Percentiles rank a stretch among this genome's conserved stretches.
Evolutionary conservation across 2,797 vertebrate genomes (phyloP).

Genomic region (Chromis chromis): DNA sequence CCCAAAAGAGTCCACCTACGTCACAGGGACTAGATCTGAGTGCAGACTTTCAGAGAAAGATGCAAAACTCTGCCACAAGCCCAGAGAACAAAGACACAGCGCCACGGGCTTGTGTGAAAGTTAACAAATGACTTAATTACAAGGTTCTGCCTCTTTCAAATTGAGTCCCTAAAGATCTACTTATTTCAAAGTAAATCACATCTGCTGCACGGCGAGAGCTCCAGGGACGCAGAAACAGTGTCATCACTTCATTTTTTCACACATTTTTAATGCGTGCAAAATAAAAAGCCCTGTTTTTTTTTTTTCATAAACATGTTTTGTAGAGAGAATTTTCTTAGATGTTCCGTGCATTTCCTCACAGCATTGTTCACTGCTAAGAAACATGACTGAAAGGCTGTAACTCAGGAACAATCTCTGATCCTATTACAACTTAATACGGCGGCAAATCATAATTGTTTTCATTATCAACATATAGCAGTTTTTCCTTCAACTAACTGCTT

Average conservation of each 20-base stretch:
- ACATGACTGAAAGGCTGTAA: constrained; percentile 1
- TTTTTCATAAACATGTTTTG: constrained; percentile 12
- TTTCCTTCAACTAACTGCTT: neutral
- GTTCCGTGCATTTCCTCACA: neutral
- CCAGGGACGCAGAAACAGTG: constrained; percentile 32
- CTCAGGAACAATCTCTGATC: neutral
- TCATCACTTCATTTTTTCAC: constrained; percentile 29
- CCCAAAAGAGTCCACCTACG: constrained; percentile 49
- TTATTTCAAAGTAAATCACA: constrained; percentile 50
- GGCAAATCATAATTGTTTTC: neutral
- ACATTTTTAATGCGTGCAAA: constrained; percentile 29
- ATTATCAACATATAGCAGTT: neutral
- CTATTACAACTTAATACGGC: neutral
- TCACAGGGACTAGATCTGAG: constrained; percentile 54
- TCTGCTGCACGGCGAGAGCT: constrained; percentile 13
- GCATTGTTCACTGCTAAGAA: neutral
- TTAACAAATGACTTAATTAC: constrained; percentile 67
- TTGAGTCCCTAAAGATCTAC: constrained; percentile 61
- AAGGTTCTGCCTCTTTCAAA: constrained; percentile 54
- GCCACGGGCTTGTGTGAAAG: constrained; percentile 43
- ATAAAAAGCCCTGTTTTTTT: constrained; percentile 20
- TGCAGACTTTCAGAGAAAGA: constrained; percentile 43
- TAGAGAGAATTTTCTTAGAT: constrained; percentile 4
- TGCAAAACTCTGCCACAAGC: constrained; percentile 29
- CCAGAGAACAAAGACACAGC: constrained; percentile 35